A percentile compares a stretch with the other conserved stretches of the same genome.
These are phyloP conservation scores for Zosterops japonicus DNA, from an alignment of 2,113 vertebrate species.

Conservation along the genomic window DNA sequence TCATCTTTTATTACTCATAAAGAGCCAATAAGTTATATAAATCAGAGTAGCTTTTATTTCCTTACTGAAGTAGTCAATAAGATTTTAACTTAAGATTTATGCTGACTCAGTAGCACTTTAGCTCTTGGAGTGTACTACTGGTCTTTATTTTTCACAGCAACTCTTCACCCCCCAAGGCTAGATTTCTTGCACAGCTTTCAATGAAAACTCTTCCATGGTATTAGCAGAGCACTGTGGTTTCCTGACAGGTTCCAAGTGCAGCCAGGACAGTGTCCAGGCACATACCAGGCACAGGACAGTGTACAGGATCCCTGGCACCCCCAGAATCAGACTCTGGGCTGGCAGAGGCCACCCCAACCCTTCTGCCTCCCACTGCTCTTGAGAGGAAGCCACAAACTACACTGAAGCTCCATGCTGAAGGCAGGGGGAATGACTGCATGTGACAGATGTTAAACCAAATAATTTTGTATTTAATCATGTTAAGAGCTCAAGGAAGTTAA, in stretches of 20 bases:
- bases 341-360: neutral
- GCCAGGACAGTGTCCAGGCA: neutral
- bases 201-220: neutral
- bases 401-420: neutral
- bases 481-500: conserved; percentile 46
- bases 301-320: neutral
- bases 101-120: conserved; percentile 35
- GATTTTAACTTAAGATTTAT: neutral
- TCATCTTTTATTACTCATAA: conserved; percentile 68
- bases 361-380: neutral
- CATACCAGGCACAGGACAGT: neutral
- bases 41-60: conserved; percentile 40
- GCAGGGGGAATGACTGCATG: conserved; percentile 52
- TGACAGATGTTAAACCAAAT: conserved; percentile 65
- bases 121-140: neutral
- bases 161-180: neutral
- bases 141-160: neutral
- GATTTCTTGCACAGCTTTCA: neutral
- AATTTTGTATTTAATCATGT: conserved; percentile 57
- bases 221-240: fast-evolving
- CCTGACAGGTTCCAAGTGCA: neutral
- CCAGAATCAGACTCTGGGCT: neutral
- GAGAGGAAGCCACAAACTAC: neutral
- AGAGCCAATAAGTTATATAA: conserved; percentile 80
- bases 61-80: conserved; percentile 59